Base-by-base conservation (phyloP, 2,888 invertebrate species). In the Leuctra nigra region DNA sequence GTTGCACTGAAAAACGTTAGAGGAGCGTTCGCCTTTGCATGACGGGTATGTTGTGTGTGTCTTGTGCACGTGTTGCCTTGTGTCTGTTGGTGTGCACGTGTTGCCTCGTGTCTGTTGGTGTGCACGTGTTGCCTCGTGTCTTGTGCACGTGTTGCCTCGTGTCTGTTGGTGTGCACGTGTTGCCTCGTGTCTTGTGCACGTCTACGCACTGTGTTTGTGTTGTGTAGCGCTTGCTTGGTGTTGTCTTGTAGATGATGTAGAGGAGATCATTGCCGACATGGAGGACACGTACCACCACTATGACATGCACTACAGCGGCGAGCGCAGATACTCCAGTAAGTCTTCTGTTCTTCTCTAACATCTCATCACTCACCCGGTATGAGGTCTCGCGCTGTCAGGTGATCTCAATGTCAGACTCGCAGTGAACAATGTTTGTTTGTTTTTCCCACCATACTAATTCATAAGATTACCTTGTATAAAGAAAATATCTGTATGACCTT, bases 301-400 rank as follows among this genome's bases (percentile, higher is more conserved):
- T 29, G 48, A 55, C 20, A 23, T 41, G 20, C 14, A 20, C 16
- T 24, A 29, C n/a, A 41, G 38, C 23, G 25, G 53, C 35, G 53
- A 57, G 13, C 56, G 54, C 47, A 56, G 53, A 56, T 53, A 56
- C n/a, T 59, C 59, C 48, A 59, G 59, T 56, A 58, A 58, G 56
- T 39, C 20, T 35, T 9, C 11, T n/a, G 20, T 3, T 11, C n/a
- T 11, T 11, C 29, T 29, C 11, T 29, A 7, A 6, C 29, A n/a
- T n/a, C n/a, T n/a, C n/a, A n/a, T n/a, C n/a, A n/a, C n/a, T n/a
- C n/a, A n/a, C n/a, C n/a, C n/a, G n/a, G n/a, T n/a, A n/a, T n/a
- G n/a, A n/a, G n/a, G n/a, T n/a, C n/a, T n/a, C n/a, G n/a, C n/a
- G n/a, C n/a, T n/a, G n/a, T n/a, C n/a, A n/a, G n/a, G n/a, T n/a